Evolutionary conservation across 2,888 invertebrate genomes (phyloP).

Genomic region (Hypomecis punctinalis): DNA sequence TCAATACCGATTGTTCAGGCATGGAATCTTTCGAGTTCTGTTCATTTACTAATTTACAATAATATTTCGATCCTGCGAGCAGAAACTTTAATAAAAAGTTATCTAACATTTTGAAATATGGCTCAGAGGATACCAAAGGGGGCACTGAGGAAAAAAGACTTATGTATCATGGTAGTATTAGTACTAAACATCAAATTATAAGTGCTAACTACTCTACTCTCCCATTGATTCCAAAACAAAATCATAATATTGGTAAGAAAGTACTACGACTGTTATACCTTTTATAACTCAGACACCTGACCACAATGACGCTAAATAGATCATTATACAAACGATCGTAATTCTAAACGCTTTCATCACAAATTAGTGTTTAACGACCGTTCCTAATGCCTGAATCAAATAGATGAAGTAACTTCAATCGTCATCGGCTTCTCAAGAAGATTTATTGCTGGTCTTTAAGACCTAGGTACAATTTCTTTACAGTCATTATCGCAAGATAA

Average conservation of each 20-base stretch:
- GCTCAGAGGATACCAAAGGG: no score
- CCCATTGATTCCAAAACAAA: no score
- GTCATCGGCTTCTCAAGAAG: slow-evolving; percentile 17
- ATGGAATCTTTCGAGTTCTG: no score
- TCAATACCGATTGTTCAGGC: no score
- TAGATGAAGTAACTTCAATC: slow-evolving; percentile 29
- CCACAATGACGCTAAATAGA: slow-evolving; percentile 10
- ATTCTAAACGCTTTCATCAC: slow-evolving; percentile 41
- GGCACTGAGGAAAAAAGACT: no score
- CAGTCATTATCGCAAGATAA: background rate
- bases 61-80: no score
- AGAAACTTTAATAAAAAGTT: no score
- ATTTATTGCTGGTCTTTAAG: slow-evolving; percentile 38
- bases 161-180: no score
- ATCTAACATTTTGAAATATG: no score
- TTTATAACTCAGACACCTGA: slow-evolving; percentile 5
- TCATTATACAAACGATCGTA: slow-evolving; percentile 40
- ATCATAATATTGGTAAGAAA: no score
- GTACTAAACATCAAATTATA: background rate
- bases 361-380: slow-evolving; percentile 35
- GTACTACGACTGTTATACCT: no score
- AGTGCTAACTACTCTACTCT: background rate
- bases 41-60: no score
- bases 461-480: background rate
- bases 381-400: slow-evolving; percentile 33